Base-by-base conservation (phyloP, 2,113 vertebrate species). In the Leptobrachium leishanense region DNA sequence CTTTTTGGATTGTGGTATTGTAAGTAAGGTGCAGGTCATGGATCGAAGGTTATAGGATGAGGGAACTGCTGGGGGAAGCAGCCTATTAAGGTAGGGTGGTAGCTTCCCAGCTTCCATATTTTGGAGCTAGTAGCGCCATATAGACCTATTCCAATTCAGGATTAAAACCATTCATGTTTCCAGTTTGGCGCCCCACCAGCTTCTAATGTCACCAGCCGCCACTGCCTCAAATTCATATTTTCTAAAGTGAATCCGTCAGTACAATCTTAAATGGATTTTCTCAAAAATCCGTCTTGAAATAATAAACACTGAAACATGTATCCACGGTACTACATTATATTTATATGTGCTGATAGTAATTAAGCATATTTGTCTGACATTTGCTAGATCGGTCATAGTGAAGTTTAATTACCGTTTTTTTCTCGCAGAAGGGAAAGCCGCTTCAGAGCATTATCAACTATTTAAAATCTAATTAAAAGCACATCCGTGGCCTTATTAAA, bases 321-420 rank as follows among this genome's bases (percentile, higher is more conserved):
- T 72, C 86, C 0, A 0, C 81, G 83, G 20, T 71, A 82, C 50
- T 67, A 59, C 39, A 74, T 74, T 79, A 68, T 66, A 79, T 73
- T 74, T 88, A 89, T 84, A 83, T 81, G 87, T 81, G 87, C 85
- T 43, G 68, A 1, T 20, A 2, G 66, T 89, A 88, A 90, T 90
- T 91, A 84, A 81, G 82, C 85, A 71, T 91, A 88, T 90, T 85
- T 86, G 84, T 84, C 82, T 91, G 89, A 86, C 89, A 89, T 90
- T 90, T 89, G 85, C 84, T 86, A 85, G 86, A 81, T 84, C 82
- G 79, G 86, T 87, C 75, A 83, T 64, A 72, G 63, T 31, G 20
- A 62, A 62, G 64, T 68, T 74, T 89, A 86, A 84, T 66, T 83
- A 79, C 80, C 79, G 67, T 83, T 83, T 80, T 70, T 59, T 53